Evolutionary conservation across 2,113 vertebrate genomes (phyloP).

Genomic region (Ranitomeya imitator): DNA sequence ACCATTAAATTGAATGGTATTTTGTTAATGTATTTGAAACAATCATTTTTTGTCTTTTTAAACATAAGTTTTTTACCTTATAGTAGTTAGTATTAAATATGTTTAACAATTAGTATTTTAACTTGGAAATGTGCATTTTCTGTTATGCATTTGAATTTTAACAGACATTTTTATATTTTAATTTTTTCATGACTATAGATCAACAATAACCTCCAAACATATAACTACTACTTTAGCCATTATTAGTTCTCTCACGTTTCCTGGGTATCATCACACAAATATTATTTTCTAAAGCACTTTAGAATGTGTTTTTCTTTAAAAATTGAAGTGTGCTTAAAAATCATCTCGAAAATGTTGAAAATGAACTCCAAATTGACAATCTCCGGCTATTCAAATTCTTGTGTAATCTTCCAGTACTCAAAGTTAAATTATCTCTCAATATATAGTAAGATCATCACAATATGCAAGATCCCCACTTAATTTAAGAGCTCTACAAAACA

Average conservation of each 20-base stretch:
- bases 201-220: neutral
- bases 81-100: no score
- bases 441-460: slow-evolving; percentile 48
- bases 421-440: slow-evolving; percentile 50
- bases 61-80: no score
- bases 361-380: slow-evolving; percentile 46
- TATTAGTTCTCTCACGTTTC: neutral
- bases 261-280: neutral
- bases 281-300: slow-evolving; percentile 14
- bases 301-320: neutral
- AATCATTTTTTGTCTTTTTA: no score
- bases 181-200: neutral
- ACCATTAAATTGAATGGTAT: no score
- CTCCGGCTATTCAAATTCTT: slow-evolving; percentile 49
- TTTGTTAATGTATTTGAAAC: no score
- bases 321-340: slow-evolving; percentile 49
- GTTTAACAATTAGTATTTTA: no score
- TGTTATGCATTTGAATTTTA: no score
- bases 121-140: no score
- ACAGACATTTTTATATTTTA: no score
- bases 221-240: neutral
- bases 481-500: slow-evolving; percentile 56
- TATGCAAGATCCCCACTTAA: slow-evolving; percentile 38
- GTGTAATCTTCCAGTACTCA: slow-evolving; percentile 46
- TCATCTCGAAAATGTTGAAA: slow-evolving; percentile 46